These are phyloP conservation scores for Yponomeuta cagnagella DNA, from an alignment of 2,888 invertebrate genomes.

Conservation along the genomic window DNA sequence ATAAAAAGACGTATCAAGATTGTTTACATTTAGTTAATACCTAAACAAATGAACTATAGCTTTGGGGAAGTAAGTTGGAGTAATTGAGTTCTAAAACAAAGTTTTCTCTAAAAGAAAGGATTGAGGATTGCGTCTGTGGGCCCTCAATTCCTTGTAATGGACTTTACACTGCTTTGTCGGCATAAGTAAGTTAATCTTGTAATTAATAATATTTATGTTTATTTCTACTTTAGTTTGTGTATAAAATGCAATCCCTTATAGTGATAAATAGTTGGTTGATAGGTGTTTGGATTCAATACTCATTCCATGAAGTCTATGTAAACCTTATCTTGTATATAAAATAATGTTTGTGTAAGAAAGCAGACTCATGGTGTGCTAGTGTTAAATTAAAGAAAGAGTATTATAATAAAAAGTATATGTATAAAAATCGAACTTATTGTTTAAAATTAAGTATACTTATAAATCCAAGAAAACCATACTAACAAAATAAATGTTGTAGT, in stretches of 20 bases:
- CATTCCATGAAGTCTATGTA: constrained; percentile 19
- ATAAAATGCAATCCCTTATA: background rate
- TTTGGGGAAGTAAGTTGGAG: too few species aligned
- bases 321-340: constrained; percentile 7
- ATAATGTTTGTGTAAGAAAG: background rate
- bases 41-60: too few species aligned
- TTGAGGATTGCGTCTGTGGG: too few species aligned
- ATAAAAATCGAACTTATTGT: constrained; percentile 1
- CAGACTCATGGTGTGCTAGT: background rate
- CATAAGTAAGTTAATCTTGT: background rate
- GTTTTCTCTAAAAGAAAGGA: too few species aligned
- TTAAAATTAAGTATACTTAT: background rate
- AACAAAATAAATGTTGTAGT: background rate
- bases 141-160: background rate
- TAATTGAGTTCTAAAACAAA: too few species aligned
- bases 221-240: background rate
- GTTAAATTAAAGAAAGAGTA: background rate
- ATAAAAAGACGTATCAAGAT: too few species aligned
- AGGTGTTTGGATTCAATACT: constrained; percentile 10
- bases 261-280: background rate
- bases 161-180: background rate
- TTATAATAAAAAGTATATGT: background rate
- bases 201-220: background rate
- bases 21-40: too few species aligned
- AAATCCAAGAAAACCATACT: background rate